These are phyloP conservation scores for Pachyrhynchus sulphureomaculatus DNA, from an alignment of 1,140 invertebrate genomes.

Conservation along the genomic window DNA sequence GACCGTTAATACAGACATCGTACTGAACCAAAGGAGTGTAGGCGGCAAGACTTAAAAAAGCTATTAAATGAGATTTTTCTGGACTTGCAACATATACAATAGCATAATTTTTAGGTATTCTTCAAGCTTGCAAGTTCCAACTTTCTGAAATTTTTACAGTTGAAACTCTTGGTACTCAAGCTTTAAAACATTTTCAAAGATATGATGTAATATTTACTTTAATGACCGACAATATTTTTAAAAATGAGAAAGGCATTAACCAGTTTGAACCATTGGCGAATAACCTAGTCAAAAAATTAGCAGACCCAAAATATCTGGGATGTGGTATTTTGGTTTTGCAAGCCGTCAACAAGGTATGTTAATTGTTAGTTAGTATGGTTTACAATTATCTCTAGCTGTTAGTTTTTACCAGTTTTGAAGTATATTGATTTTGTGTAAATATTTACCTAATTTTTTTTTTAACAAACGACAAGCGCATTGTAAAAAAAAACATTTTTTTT, in stretches of 20 bases:
- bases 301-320: constrained; percentile 22
- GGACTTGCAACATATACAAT: too few species aligned
- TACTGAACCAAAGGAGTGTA: too few species aligned
- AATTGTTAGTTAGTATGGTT: background rate
- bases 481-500: too few species aligned
- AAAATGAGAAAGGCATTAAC: constrained; percentile 29
- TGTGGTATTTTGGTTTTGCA: constrained; percentile 26
- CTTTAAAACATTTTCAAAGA: constrained; percentile 25
- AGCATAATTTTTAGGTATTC: constrained; percentile 32
- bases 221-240: constrained; percentile 36
- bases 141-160: constrained; percentile 24
- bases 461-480: too few species aligned
- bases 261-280: constrained; percentile 25
- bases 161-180: constrained; percentile 18
- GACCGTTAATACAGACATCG: too few species aligned
- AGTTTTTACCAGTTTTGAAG: background rate
- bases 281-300: constrained; percentile 26
- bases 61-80: too few species aligned
- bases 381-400: background rate
- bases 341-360: constrained; percentile 26
- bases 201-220: constrained; percentile 26
- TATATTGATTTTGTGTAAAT: too few species aligned
- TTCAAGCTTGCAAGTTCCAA: constrained; percentile 27
- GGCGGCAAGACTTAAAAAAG: too few species aligned
- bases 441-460: too few species aligned